These are phyloP conservation scores for Chironomus riparius DNA, from an alignment of 2,888 invertebrate species.

Conservation along the genomic window DNA sequence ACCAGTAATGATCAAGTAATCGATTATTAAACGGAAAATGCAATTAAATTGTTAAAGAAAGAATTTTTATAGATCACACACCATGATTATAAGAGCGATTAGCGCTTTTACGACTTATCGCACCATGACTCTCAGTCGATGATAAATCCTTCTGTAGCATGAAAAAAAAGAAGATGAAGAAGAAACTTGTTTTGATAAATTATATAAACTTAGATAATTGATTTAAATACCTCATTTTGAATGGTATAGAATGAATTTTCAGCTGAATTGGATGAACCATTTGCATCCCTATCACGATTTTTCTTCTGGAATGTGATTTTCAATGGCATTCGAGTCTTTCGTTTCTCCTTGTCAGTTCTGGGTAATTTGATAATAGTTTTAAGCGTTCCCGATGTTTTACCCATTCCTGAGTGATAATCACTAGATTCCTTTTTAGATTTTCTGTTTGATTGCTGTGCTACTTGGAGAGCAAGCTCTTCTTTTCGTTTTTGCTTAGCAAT, in stretches of 20 bases:
- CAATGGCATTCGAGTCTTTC: constrained; percentile 55
- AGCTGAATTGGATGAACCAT: constrained; percentile 33
- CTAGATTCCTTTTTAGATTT: constrained; percentile 31
- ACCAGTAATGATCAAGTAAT: constrained; percentile 17
- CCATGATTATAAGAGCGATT: constrained; percentile 62
- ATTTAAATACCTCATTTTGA: constrained; percentile 52
- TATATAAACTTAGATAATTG: neutral
- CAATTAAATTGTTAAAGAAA: constrained; percentile 27
- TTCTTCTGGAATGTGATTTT: constrained; percentile 72
- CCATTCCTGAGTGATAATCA: constrained; percentile 28
- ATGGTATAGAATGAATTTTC: constrained; percentile 56
- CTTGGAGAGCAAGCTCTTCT: neutral
- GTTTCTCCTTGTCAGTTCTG: constrained; percentile 48
- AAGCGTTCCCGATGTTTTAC: constrained; percentile 65
- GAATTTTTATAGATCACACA: constrained; percentile 42
- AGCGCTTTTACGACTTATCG: constrained; percentile 61
- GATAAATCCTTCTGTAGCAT: constrained; percentile 33
- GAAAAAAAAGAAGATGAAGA: neutral
- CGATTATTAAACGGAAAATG: constrained; percentile 19
- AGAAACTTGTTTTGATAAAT: neutral
- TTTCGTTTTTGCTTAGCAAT: constrained; percentile 47
- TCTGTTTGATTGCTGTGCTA: constrained; percentile 28
- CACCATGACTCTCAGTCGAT: constrained; percentile 48
- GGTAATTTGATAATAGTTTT: constrained; percentile 77
- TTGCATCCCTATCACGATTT: constrained; percentile 41